Conservation (phyloP, 2,888 invertebrate genomes). For the Yponomeuta malinellus region DNA sequence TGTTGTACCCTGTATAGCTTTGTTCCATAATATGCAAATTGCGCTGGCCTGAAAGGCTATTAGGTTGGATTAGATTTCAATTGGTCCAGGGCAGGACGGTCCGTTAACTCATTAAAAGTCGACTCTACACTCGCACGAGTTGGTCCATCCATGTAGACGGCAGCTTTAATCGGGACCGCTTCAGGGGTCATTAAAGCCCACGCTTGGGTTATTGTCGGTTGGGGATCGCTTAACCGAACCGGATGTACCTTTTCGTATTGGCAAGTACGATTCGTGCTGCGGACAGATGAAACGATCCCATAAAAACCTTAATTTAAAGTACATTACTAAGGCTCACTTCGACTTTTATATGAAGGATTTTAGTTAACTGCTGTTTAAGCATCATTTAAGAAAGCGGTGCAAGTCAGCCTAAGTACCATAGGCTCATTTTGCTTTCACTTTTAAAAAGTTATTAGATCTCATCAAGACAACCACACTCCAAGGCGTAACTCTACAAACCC, state of each 20-base stretch:
- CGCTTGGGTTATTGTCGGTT: slow-evolving; percentile 61
- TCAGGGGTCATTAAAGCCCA: slow-evolving; percentile 65
- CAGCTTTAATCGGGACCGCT: slow-evolving; percentile 69
- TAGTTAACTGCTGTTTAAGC: too few species aligned
- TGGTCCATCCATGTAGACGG: slow-evolving; percentile 60
- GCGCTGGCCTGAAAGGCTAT: slow-evolving; percentile 1
- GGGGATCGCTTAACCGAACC: slow-evolving; percentile 60
- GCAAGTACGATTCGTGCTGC: too few species aligned
- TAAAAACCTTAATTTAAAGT: too few species aligned
- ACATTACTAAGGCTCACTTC: too few species aligned
- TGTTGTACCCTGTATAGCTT: background rate
- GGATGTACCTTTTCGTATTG: slow-evolving; percentile 22
- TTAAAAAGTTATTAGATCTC: too few species aligned
- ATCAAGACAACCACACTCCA: too few species aligned
- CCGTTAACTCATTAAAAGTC: slow-evolving; percentile 73
- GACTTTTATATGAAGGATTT: too few species aligned
- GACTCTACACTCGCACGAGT: slow-evolving; percentile 57
- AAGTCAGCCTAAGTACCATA: too few species aligned
- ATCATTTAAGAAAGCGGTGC: too few species aligned
- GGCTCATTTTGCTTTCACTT: too few species aligned
- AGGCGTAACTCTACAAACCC: too few species aligned
- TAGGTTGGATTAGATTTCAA: slow-evolving; percentile 13
- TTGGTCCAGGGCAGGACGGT: slow-evolving; percentile 29
- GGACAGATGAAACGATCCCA: too few species aligned
- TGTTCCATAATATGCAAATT: background rate